Evolutionary conservation across 2,113 vertebrate species (phyloP).

Genomic region (Turnix velox): DNA sequence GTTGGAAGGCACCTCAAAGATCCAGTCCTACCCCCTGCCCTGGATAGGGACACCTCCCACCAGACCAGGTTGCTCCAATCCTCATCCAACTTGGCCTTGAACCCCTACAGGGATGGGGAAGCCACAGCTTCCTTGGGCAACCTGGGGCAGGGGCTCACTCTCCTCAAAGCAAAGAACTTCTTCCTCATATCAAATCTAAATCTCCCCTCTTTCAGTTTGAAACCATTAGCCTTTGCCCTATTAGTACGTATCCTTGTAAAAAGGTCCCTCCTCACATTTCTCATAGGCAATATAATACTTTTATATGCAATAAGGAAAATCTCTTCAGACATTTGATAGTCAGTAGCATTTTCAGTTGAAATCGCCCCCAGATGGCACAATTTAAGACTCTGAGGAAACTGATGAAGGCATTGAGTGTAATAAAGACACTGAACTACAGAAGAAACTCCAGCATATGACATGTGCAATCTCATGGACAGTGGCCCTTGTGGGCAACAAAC

Average conservation of each 20-base stretch:
- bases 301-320: not conserved
- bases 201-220: not conserved
- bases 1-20: not conserved
- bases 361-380: not conserved
- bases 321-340: not conserved
- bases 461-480: accelerated
- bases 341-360: not conserved
- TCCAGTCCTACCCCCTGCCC: not conserved
- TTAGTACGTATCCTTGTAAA: not conserved
- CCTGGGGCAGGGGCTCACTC: not conserved
- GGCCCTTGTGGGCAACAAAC: accelerated
- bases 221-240: not conserved
- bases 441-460: not conserved
- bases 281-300: not conserved
- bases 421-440: not conserved
- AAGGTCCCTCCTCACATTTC: not conserved
- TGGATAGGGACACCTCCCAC: not conserved
- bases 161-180: not conserved
- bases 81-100: not conserved
- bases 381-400: not conserved
- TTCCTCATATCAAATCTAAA: not conserved
- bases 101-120: not conserved
- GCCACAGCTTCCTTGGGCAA: not conserved
- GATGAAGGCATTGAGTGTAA: not conserved
- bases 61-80: not conserved